phyloP scores from a whole-genome alignment of 1,140 invertebrate genomes.

The Drosophila subpulchrella region DNA sequence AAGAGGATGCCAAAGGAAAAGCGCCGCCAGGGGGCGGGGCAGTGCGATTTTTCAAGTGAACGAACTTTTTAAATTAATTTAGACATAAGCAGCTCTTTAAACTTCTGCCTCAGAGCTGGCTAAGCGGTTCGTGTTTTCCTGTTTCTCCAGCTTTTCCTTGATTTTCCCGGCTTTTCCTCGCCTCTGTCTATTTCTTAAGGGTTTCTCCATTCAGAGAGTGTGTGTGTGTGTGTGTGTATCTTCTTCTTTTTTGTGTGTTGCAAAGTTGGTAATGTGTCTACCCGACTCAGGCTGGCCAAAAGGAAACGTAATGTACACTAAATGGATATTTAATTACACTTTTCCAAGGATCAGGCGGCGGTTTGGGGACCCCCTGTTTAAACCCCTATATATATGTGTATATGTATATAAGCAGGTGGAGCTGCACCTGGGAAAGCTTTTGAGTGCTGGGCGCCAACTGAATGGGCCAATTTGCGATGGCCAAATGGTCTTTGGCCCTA shows the following conservation, averaged over 20 bases:
- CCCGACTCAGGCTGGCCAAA: constrained; percentile 62
- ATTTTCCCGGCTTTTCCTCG: constrained; percentile 1
- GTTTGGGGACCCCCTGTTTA: not conserved
- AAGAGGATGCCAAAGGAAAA: constrained; percentile 37
- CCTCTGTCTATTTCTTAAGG: constrained; percentile 48
- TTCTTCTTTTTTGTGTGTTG: constrained; percentile 1
- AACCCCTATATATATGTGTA: constrained; percentile 5
- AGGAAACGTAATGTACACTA: constrained; percentile 79
- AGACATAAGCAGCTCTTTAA: constrained; percentile 80
- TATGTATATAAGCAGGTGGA: constrained; percentile 7
- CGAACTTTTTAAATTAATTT: constrained; percentile 82
- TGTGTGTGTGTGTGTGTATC: constrained; percentile 11
- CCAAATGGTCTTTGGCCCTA: constrained; percentile 27
- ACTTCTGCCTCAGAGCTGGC: constrained; percentile 49
- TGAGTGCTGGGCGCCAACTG: constrained; percentile 32
- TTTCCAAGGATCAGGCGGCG: constrained; percentile 36
- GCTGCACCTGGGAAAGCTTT: constrained; percentile 37
- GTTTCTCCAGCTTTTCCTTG: not conserved
- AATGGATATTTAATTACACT: constrained; percentile 82
- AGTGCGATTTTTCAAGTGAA: constrained; percentile 75
- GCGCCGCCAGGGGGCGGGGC: constrained; percentile 1
- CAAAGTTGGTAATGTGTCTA: constrained; percentile 70
- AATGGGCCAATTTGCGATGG: constrained; percentile 40
- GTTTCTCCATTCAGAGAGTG: constrained; percentile 19
- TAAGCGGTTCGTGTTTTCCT: constrained; percentile 44